Conservation (phyloP, 2,113 vertebrate genomes). For the Notarius lentiginosus region DNA sequence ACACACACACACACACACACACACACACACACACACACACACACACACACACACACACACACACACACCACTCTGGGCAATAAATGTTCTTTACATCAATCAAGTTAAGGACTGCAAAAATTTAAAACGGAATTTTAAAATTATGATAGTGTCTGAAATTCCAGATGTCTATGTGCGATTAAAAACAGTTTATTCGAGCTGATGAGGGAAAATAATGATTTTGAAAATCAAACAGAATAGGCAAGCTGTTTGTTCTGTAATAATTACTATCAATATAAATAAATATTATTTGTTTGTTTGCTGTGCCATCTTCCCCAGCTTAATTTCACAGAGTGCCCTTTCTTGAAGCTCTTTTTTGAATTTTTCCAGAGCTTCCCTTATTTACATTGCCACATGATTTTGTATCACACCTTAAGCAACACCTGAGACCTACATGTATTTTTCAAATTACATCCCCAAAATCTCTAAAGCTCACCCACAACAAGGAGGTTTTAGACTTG, state of each 20-base stretch:
- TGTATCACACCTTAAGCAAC: background rate
- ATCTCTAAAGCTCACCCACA: background rate
- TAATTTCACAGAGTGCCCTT: background rate
- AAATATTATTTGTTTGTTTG: background rate
- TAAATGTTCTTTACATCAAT: slow-evolving; percentile 10
- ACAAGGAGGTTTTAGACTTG: background rate
- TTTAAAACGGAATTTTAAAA: background rate
- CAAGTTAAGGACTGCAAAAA: background rate
- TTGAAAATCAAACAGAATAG: background rate
- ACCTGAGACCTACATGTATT: background rate
- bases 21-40: background rate
- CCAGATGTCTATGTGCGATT: slow-evolving; percentile 1
- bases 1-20: slow-evolving; percentile 66
- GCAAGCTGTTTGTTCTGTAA: background rate
- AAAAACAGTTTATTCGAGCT: background rate
- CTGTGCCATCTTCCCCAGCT: background rate
- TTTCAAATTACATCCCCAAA: background rate
- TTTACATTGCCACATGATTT: background rate
- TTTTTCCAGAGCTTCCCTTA: background rate
- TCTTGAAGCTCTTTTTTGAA: background rate
- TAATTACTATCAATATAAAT: background rate
- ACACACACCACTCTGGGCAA: background rate
- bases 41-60: background rate
- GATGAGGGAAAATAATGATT: background rate
- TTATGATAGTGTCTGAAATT: slow-evolving; percentile 5